phyloP scores from a whole-genome alignment of 2,113 vertebrate genomes.

The Cnemophilus loriae region DNA sequence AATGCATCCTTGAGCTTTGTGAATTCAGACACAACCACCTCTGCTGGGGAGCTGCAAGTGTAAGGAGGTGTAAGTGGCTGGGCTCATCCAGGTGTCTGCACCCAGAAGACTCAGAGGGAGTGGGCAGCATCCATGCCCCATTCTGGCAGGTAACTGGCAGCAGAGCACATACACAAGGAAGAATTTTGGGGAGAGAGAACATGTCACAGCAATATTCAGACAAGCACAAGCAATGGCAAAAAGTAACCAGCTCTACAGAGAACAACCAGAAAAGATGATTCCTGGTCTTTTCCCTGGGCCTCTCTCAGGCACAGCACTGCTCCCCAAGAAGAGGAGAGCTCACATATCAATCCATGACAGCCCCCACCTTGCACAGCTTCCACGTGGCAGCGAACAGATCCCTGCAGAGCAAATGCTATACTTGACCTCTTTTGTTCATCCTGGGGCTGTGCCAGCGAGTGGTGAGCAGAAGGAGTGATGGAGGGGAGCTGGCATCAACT shows the following conservation, averaged over 20 bases:
- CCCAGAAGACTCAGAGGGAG: neutral
- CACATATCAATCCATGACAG: fast-evolving
- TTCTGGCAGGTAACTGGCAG: neutral
- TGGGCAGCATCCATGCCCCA: neutral
- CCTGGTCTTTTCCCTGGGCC: neutral
- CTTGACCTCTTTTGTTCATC: neutral
- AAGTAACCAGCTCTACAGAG: neutral
- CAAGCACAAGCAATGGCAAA: neutral
- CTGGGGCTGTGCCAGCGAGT: neutral
- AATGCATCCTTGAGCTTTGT: neutral
- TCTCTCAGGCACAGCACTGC: neutral
- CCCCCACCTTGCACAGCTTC: neutral
- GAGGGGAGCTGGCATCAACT: neutral
- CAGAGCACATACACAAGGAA: neutral
- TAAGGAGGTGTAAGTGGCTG: neutral
- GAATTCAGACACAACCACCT: neutral
- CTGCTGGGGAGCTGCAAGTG: neutral
- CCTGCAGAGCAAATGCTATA: fast-evolving
- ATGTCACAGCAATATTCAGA: neutral
- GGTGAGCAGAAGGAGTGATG: neutral
- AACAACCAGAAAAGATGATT: neutral
- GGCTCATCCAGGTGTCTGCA: neutral
- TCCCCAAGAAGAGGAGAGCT: neutral
- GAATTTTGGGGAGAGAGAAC: neutral
- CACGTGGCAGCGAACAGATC: neutral